Evolutionary conservation across 2,113 vertebrate genomes (phyloP), one percentile per base, ranked within the genome.

Genomic region (Oplegnathus fasciatus): DNA sequence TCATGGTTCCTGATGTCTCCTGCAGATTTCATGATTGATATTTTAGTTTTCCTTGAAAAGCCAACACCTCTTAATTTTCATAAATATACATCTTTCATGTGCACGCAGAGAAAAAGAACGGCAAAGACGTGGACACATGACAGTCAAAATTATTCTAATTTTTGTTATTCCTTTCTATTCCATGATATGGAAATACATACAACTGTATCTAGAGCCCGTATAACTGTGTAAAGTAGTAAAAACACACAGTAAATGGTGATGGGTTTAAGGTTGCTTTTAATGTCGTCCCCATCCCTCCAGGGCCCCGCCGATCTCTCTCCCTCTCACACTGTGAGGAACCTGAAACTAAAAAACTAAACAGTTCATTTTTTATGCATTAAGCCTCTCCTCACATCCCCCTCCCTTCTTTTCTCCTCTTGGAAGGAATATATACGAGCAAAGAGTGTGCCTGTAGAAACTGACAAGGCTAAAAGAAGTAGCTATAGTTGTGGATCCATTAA

Each of bases 321-420:
- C 17, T 48, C 46, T 50, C 44, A 28, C 9, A 42, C 48, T 34
- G 40, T 22, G n/a, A 75, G 69, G 75, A 86, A 55, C 13, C 30
- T 54, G 58, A 86, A 75, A 70, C 73, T 77, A 15, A 65, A 71
- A 69, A 86, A 48, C 62, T 48, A 40, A 75, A 83, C 0, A 2
- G 46, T 79, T 18, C 48, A 40, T 80, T 54, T 50, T 55, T 73
- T 55, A 82, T 32, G 55, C 55, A 74, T 68, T 62, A 78, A 52
- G 40, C 55, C 14, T 74, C 32, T 62, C 22, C 24, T 54, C 34
- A 68, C 3, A 18, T 13, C 24, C 15, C 14, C 57, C 58, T 52
- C 34, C 60, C 32, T 18, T 57, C 46, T 46, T 54, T 55, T 46
- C 44, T 69, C 40, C 77, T 40, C 50, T 62, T 15, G 24, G 44